Conservation (phyloP, 2,113 vertebrate genomes). For the Heteronetta atricapilla region DNA sequence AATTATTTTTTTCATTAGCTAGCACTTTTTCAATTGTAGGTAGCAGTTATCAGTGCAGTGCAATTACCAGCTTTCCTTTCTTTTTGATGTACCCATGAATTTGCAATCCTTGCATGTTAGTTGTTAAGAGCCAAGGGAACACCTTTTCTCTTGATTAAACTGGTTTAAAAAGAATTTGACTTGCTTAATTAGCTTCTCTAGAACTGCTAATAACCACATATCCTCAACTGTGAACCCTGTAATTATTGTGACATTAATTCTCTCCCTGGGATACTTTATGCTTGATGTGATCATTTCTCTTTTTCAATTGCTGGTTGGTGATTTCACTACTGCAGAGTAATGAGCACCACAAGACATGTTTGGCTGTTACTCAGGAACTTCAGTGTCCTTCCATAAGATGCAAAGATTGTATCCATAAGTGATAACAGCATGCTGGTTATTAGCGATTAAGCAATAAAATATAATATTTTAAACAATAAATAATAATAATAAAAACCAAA, state of each 20-base stretch:
- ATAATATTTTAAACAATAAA: neutral
- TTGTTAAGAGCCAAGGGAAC: slow-evolving; percentile 67
- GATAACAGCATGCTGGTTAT: neutral
- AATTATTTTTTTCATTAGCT: slow-evolving; percentile 37
- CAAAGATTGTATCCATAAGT: neutral
- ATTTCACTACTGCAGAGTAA: slow-evolving; percentile 58
- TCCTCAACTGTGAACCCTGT: slow-evolving; percentile 71
- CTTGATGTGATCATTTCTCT: slow-evolving; percentile 73
- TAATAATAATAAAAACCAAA: neutral
- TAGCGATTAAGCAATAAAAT: neutral
- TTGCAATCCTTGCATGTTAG: slow-evolving; percentile 55
- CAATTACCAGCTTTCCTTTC: slow-evolving; percentile 33
- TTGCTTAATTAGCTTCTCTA: slow-evolving; percentile 77
- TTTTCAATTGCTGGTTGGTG: slow-evolving; percentile 52
- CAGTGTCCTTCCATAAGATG: slow-evolving; percentile 5
- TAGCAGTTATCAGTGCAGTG: slow-evolving; percentile 23
- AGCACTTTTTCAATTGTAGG: slow-evolving; percentile 35
- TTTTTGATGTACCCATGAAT: slow-evolving; percentile 64
- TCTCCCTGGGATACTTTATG: slow-evolving; percentile 68
- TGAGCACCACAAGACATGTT: slow-evolving; percentile 13
- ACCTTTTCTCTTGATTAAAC: slow-evolving; percentile 60
- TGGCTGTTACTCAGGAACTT: slow-evolving; percentile 9
- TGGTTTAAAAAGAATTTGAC: slow-evolving; percentile 72
- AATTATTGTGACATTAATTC: slow-evolving; percentile 80
- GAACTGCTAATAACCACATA: slow-evolving; percentile 74